Percentiles rank a stretch among this genome's conserved stretches.
Conservation (phyloP, 2,113 vertebrate genomes). For the Gallinago media region DNA sequence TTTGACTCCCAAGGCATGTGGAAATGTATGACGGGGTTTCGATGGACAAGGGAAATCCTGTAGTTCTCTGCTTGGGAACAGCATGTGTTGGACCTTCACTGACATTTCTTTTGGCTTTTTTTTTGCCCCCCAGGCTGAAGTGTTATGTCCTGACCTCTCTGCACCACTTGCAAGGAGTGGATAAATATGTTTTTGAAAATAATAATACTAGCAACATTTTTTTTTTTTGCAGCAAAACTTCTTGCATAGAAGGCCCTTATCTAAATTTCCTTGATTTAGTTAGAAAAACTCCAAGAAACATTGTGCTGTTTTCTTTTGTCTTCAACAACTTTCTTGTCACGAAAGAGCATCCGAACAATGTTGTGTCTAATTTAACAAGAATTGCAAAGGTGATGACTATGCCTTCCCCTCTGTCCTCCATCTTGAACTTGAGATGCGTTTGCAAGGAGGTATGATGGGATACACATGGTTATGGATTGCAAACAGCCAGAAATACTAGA, state of each 20-base stretch:
- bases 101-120: neutral
- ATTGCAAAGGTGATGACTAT: neutral
- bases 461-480: neutral
- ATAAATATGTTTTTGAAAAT: neutral
- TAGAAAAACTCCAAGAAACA: neutral
- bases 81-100: neutral
- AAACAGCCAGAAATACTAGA: neutral
- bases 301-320: neutral
- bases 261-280: neutral
- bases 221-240: neutral
- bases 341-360: accelerated
- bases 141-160: neutral
- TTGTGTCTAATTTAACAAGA: neutral
- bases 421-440: neutral
- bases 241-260: neutral
- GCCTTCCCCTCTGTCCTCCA: neutral
- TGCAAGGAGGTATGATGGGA: neutral
- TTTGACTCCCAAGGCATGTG: neutral
- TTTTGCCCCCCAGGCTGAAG: neutral
- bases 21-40: neutral
- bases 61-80: neutral
- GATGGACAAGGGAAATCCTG: neutral
- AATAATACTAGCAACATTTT: neutral
- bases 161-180: neutral
- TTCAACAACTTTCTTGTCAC: neutral